Percentiles rank a stretch among this genome's conserved stretches.
Evolutionary conservation across 1,140 invertebrate species (phyloP).

Genomic region (Platyscapa corneri): DNA sequence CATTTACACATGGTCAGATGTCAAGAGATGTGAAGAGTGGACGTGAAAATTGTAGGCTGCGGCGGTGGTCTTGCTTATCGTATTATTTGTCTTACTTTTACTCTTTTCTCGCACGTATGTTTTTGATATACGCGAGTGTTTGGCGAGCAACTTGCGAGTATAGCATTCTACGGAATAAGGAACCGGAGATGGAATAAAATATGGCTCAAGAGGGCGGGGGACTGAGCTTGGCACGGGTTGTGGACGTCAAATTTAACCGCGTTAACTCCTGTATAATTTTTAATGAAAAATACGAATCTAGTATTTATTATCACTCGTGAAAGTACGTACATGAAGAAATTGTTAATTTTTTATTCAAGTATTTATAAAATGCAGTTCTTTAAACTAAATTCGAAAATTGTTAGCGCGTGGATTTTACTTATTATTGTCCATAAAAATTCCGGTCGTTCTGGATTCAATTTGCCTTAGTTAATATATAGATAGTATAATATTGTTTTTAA

Average conservation of each 20-base stretch:
- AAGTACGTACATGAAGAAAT: too few species aligned
- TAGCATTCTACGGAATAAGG: conserved; percentile 37
- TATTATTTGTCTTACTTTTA: background rate
- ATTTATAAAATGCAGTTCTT: too few species aligned
- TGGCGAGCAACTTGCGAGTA: conserved; percentile 37
- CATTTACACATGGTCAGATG: conserved; percentile 47
- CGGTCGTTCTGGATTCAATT: background rate
- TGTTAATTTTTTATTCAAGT: too few species aligned
- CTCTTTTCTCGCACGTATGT: background rate
- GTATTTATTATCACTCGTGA: background rate
- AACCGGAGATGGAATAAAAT: conserved; percentile 25
- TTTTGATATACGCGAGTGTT: conserved; percentile 18
- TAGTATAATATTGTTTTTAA: background rate
- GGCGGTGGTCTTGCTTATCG: conserved; percentile 19
- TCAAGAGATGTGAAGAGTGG: background rate
- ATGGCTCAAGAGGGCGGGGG: background rate
- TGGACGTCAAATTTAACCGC: background rate
- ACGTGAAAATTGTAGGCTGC: conserved; percentile 19
- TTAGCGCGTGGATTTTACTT: too few species aligned
- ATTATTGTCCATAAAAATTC: too few species aligned
- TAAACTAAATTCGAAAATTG: too few species aligned
- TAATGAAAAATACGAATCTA: background rate
- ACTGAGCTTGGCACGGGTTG: conserved; percentile 28
- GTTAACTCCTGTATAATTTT: background rate
- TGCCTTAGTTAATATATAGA: background rate